A percentile compares a stretch with the other conserved stretches of the same genome.
Evolutionary conservation across 2,888 invertebrate species (phyloP).

Genomic region (Iselma pallidipennis): DNA sequence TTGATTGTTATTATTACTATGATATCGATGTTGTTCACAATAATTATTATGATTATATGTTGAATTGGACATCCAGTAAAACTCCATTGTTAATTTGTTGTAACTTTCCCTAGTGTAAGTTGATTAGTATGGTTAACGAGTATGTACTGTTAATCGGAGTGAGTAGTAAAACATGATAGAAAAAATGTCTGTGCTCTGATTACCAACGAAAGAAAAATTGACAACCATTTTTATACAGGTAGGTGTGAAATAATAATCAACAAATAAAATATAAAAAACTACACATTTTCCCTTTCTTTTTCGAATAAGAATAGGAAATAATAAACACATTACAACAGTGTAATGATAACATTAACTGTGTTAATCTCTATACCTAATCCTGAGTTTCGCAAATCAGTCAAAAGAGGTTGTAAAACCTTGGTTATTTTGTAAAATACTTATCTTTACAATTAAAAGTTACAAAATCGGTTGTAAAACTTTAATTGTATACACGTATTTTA

Average conservation of each 20-base stretch:
- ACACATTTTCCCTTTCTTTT: background rate
- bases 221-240: too few species aligned
- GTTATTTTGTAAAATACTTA: background rate
- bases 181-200: background rate
- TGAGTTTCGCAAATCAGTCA: background rate
- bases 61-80: background rate
- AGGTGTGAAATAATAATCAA: background rate
- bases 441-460: background rate
- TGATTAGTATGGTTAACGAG: background rate
- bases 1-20: background rate
- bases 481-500: background rate
- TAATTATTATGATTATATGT: background rate
- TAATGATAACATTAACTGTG: too few species aligned
- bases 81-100: background rate
- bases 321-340: background rate
- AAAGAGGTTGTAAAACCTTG: background rate
- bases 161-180: background rate
- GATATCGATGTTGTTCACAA: background rate
- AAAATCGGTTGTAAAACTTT: background rate
- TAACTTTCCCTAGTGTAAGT: background rate
- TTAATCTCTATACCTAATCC: background rate
- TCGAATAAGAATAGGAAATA: background rate
- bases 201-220: background rate
- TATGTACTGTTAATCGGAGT: background rate
- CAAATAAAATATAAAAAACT: too few species aligned